Evolutionary conservation across 2,888 invertebrate species (phyloP).

Genomic region (Entomobrya proxima): DNA sequence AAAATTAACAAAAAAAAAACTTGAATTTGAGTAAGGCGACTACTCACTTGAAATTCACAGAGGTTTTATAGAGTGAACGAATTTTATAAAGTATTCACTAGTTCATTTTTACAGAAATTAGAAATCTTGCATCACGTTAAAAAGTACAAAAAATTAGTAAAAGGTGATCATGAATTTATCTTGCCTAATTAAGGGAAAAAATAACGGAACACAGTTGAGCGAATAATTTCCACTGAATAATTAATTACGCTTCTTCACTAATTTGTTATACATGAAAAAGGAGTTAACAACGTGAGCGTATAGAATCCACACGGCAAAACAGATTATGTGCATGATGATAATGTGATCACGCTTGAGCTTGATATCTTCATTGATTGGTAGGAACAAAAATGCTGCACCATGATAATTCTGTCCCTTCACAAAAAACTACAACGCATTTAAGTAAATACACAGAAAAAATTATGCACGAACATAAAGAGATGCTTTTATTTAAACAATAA

Average conservation of each 20-base stretch:
- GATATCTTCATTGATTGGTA: constrained; percentile 29
- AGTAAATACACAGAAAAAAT: too few relatives aligned
- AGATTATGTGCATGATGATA: neutral
- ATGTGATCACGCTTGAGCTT: neutral
- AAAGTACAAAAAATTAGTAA: neutral
- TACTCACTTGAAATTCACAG: too few relatives aligned
- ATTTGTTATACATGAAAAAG: constrained; percentile 43
- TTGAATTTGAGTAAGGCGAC: too few relatives aligned
- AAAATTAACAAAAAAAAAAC: too few relatives aligned
- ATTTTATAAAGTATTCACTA: too few relatives aligned
- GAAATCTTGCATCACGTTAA: neutral
- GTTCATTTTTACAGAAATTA: neutral
- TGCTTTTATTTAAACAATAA: neutral
- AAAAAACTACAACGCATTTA: neutral
- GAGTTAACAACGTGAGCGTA: constrained; percentile 16
- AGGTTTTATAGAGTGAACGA: too few relatives aligned
- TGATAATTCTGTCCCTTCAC: neutral
- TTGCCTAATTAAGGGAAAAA: constrained; percentile 52
- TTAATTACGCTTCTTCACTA: constrained; percentile 56
- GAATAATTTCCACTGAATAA: constrained; percentile 44
- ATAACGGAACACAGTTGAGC: constrained; percentile 24
- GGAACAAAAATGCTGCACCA: neutral
- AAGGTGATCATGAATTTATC: constrained; percentile 55
- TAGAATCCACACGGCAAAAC: neutral
- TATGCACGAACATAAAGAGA: neutral